Conservation (phyloP, 1,140 invertebrate genomes). For the Callitettix versicolor region DNA sequence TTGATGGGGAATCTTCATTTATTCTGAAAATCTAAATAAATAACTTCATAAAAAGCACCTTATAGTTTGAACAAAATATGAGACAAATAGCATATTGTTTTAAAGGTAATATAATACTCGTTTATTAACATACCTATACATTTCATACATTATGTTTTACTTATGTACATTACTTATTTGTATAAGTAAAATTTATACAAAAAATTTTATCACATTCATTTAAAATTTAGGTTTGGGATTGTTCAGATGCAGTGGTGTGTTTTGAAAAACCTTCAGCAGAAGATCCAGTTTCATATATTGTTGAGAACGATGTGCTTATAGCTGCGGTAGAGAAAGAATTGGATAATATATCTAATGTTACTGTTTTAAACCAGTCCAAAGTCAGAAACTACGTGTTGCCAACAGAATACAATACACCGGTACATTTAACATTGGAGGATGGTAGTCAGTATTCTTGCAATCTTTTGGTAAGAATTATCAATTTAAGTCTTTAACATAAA, state of each 20-base stretch:
- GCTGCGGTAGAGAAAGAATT: conserved; percentile 53
- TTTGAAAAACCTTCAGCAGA: conserved; percentile 64
- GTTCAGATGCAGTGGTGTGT: conserved; percentile 75
- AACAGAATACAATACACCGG: conserved; percentile 23
- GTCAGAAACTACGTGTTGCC: conserved; percentile 43
- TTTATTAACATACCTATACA: too few species aligned
- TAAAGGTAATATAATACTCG: too few species aligned
- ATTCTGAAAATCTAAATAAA: too few species aligned
- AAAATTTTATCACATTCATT: too few species aligned
- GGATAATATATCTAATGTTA: conserved; percentile 34
- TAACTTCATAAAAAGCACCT: too few species aligned
- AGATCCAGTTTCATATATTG: conserved; percentile 74
- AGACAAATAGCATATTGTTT: too few species aligned
- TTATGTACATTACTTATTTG: too few species aligned
- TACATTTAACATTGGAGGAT: conserved; percentile 41
- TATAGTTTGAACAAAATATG: too few species aligned
- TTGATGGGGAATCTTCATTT: too few species aligned
- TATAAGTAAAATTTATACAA: too few species aligned
- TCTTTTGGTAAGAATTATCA: conserved; percentile 42
- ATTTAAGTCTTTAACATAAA: too few species aligned
- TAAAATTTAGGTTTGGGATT: conserved; percentile 82
- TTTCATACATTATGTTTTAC: too few species aligned
- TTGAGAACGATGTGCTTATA: conserved; percentile 86
- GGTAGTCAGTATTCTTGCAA: conserved; percentile 45
- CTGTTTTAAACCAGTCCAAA: conserved; percentile 38